Evolutionary conservation across 2,797 vertebrate species (phyloP), one percentile per base, ranked within the genome.

Genomic region (Bradypodion pumilum): DNA sequence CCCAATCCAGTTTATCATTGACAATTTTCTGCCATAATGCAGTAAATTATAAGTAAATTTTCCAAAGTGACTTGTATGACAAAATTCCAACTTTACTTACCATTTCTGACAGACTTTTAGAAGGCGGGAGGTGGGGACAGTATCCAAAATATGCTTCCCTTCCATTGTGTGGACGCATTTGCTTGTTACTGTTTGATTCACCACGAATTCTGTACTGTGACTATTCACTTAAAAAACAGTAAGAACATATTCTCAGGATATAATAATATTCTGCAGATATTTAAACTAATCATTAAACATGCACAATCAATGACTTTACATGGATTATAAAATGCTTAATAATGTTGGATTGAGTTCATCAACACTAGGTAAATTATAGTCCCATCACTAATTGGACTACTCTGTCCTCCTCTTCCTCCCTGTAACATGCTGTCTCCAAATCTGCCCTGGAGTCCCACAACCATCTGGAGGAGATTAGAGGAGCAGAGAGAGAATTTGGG

Each of bases 151-250:
- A 27, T 42, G 75, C 49, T 81, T 59, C 74, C 77, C 81, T 89
- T 88, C 90, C 93, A 91, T 91, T 88, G 86, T 88, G 86, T 0
- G 7, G 78, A 29, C 23, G 77, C 68, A 59, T 4, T 70, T 80
- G 72, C 5, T 81, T 37, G 65, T 69, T 60, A 87, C 68, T 16
- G 74, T 73, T 68, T 0, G 8, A n/a, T 29, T 84, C 80, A 89
- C 87, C 87, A 77, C 73, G 85, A 88, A 72, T 73, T 88, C 82
- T 86, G 82, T 85, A 6, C 12, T 37, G 42, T 1, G 74, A 74
- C 42, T 82, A 78, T 82, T 79, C 78, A 46, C 81, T 42, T 81
- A 0, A 78, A 56, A 89, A 85, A 59, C 3, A 12, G 73, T 19
- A 80, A 70, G 7, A 5, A 68, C 35, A 60, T 13, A 35, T 29